Evolutionary conservation across 2,113 vertebrate species (phyloP).

Genomic region (Spea bombifrons): DNA sequence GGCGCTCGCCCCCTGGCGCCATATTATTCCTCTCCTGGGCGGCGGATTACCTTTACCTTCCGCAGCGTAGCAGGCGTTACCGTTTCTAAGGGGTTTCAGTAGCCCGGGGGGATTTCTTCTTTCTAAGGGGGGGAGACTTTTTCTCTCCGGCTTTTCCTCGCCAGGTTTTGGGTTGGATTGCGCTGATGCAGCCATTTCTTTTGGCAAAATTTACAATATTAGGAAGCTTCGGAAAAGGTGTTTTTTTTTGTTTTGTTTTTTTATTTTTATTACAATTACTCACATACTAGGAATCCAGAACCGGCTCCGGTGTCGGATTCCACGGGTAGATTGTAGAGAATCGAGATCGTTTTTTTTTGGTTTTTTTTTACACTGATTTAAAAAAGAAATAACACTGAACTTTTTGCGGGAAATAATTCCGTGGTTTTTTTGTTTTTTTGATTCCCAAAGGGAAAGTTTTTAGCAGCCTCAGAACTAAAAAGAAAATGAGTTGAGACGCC

Average conservation of each 20-base stretch:
- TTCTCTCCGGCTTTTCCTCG: conserved; percentile 11
- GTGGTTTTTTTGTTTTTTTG: too few species aligned
- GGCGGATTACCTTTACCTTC: conserved; percentile 67
- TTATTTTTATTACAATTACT: too few species aligned
- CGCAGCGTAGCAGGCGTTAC: conserved; percentile 51
- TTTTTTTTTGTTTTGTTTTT: neutral
- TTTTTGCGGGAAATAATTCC: too few species aligned
- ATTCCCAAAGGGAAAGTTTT: too few species aligned
- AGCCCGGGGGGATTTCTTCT: neutral
- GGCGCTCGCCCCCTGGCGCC: neutral
- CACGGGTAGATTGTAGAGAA: too few species aligned
- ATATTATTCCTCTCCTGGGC: conserved; percentile 52
- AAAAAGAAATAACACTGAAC: too few species aligned
- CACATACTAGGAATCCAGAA: too few species aligned
- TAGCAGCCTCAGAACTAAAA: too few species aligned
- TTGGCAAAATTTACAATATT: conserved; percentile 24
- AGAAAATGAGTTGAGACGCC: too few species aligned
- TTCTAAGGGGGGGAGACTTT: neutral
- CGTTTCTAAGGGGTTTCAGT: conserved; percentile 5
- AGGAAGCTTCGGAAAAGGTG: neutral
- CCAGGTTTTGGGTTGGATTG: conserved; percentile 34
- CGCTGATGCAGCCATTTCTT: conserved; percentile 29
- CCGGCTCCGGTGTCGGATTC: too few species aligned
- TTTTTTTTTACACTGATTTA: too few species aligned
- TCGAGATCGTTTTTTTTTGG: too few species aligned